Percentiles rank a stretch among this genome's conserved stretches.
Evolutionary conservation across 1,140 invertebrate species (phyloP).

Genomic region (Papilio polyxenes): DNA sequence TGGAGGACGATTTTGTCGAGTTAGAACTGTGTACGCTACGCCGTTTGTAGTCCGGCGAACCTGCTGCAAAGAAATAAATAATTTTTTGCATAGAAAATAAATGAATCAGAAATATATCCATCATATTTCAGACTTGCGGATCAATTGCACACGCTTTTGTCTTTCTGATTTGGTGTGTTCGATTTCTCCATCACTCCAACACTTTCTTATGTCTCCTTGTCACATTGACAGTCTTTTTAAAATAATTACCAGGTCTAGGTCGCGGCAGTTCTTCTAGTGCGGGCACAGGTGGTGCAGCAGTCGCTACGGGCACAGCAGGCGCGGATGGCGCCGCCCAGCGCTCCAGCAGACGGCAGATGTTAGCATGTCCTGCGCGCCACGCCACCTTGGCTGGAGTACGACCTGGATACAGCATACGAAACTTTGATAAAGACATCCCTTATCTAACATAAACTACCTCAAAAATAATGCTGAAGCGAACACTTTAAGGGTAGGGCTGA

Average conservation of each 20-base stretch:
- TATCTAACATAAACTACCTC: slow-evolving; percentile 58
- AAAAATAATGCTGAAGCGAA: neutral
- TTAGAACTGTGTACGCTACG: slow-evolving; percentile 80
- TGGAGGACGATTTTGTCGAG: slow-evolving; percentile 78
- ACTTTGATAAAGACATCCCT: slow-evolving; percentile 33
- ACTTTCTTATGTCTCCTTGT: too few species aligned
- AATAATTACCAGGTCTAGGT: slow-evolving; percentile 41
- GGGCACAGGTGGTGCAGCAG: slow-evolving; percentile 27
- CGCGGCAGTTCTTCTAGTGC: slow-evolving; percentile 44
- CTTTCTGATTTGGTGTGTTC: too few species aligned
- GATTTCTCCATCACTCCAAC: too few species aligned
- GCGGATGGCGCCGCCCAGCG: slow-evolving; percentile 69
- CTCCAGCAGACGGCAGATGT: slow-evolving; percentile 77
- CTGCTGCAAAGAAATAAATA: slow-evolving; percentile 42
- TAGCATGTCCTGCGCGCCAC: slow-evolving; percentile 81
- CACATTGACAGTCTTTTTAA: too few species aligned
- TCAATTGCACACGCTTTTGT: too few species aligned
- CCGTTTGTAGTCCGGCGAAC: slow-evolving; percentile 76
- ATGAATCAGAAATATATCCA: neutral
- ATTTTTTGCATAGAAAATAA: neutral
- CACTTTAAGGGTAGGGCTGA: too few species aligned
- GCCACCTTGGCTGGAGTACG: slow-evolving; percentile 82
- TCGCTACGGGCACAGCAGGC: slow-evolving; percentile 42
- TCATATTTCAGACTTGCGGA: too few species aligned
- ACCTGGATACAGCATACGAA: slow-evolving; percentile 49